Base-by-base conservation (phyloP, 1,140 invertebrate genomes). In the Bicyclus anynana region DNA sequence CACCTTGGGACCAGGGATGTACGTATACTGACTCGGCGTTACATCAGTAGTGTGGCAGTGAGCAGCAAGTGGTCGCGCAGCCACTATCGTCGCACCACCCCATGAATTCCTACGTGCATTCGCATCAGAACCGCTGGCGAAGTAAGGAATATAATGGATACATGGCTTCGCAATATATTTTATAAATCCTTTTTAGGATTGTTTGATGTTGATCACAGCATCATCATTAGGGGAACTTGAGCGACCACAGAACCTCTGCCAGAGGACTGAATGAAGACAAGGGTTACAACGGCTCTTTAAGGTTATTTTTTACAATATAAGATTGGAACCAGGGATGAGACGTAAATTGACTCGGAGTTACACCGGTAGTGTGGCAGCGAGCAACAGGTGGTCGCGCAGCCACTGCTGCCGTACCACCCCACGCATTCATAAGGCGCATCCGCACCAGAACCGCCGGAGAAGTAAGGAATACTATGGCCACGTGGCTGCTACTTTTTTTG, bases 11-110 rank as follows among this genome's bases (percentile, higher is more conserved):
- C 72, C 96, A 94, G 95, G 91, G 94, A 65, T 93, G 97, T 74
- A 97, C 96, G 16, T 96, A 97, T 77, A 97, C 96, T 0, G 97
- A 98, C 90, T 97, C 96, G 9, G 96, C 97, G n/a, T 90, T 98
- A 57, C 96, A 97, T 82, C 95, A 97, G 76, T 89, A 85, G 35
- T 88, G 84, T 64, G 80, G 74, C 18, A 75, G 79, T 51, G 77
- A 80, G 53, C 76, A 77, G 38, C 76, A 74, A 55, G 53, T 61
- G 17, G 61, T 69, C 0, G 58, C 77, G 20, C 82, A 77, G 63
- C 82, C 81, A 9, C 72, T 81, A 7, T 82, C 86, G 2, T 83
- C 83, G 9, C 87, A 89, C 56, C 83, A 85, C 61, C 79, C 80
- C 23, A 65, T 87, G 53, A 82, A 86, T 56, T 78, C 79, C 13